These are phyloP conservation scores for Ianthella basta DNA, from an alignment of 37 sponge, comb jelly and placozoan species.

Conservation along the genomic window DNA sequence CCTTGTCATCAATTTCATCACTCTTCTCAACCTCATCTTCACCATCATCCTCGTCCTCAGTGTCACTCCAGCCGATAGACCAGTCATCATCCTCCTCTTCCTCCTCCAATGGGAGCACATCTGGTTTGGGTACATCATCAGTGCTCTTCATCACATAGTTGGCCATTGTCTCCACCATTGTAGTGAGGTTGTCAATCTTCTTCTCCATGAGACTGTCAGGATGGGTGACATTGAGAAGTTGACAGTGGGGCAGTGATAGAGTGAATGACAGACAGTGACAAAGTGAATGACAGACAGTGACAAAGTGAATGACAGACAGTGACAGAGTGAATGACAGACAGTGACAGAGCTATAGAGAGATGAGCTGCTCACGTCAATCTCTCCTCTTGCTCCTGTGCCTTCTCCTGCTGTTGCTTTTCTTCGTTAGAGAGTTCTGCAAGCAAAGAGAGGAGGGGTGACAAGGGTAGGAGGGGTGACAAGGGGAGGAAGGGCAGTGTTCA, in stretches of 20 bases:
- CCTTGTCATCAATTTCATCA: not conserved
- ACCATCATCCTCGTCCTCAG: not conserved
- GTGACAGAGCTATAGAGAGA: not conserved
- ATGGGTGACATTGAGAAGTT: not conserved
- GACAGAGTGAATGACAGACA: not conserved
- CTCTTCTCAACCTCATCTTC: not conserved
- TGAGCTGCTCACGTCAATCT: not conserved
- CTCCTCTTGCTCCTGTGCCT: not conserved
- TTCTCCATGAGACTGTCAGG: not conserved
- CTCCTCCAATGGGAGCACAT: not conserved
- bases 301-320: not conserved
- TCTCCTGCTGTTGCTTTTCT: not conserved
- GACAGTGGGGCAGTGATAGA: not conserved
- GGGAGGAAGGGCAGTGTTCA: not conserved
- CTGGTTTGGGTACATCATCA: not conserved
- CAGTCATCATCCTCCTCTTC: not conserved
- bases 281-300: not conserved
- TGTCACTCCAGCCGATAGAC: constrained; percentile 16
- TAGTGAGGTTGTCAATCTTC: constrained; percentile 8
- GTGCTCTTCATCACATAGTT: not conserved
- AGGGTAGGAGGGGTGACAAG: not conserved
- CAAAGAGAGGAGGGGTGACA: not conserved
- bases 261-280: too few relatives aligned
- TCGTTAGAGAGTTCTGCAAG: not conserved
- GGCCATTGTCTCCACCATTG: not conserved